Evolutionary conservation across 2,797 vertebrate genomes (phyloP), one percentile per base, ranked within the genome.

Genomic region (Staurois parvus): DNA sequence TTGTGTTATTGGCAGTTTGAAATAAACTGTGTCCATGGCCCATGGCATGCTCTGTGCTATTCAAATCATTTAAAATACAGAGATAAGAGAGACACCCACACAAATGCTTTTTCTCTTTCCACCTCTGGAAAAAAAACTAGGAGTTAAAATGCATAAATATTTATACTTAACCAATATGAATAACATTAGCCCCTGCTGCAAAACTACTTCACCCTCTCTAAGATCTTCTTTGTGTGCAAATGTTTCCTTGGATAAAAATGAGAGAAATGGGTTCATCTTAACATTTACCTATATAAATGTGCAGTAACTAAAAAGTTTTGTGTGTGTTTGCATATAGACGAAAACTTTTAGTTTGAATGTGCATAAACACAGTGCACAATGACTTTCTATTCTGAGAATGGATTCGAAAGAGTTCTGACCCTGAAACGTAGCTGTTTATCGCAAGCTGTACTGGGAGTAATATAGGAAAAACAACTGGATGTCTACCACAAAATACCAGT

Each of bases 11-110:
- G 30, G 81, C 75, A 42, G 76, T 84, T 84, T 75, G 59, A 87
- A 79, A 75, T 74, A 75, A 83, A 74, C 64, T 79, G 81, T 69
- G 81, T 79, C 69, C 62, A 75, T 79, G 30, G 76, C 76, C 76
- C 34, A 79, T 79, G 69, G 85, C 80, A 19, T 67, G 76, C 59
- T 21, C 62, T 40, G 45, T 73, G 69, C 70, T 79, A 79, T 79
- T 79, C 59, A 78, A 84, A 32, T 79, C 30, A 74, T 79, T 83
- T 83, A 7, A 62, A 83, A 74, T 75, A 74, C 68, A 73, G 29
- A 56, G 85, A 79, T 87, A 84, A 87, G 42, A 68, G 15, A 75
- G 76, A 62, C 67, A 69, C 85, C 76, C 76, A 79, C 85, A 83
- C 64, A 79, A 79, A 74, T 69, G 19, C 42, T 28, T 73, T 79